Evolutionary conservation across 2,113 vertebrate genomes (phyloP).

Genomic region (Thryonomys swinderianus): DNA sequence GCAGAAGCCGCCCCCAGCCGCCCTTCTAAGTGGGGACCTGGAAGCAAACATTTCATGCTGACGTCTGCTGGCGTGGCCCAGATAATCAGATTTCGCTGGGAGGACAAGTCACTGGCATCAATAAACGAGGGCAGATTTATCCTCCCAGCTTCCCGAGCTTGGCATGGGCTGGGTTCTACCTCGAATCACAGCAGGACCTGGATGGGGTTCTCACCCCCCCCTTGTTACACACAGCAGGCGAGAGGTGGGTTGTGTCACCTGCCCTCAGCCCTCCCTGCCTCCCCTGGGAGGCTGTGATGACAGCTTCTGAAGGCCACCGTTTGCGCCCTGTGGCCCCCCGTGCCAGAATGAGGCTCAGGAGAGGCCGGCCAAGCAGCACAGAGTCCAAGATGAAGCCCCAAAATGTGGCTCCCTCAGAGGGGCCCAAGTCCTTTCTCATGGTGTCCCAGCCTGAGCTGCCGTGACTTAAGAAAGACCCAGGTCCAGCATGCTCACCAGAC

Average conservation of each 20-base stretch:
- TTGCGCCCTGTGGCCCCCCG: not conserved
- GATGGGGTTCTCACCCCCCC: not conserved
- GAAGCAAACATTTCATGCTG: constrained; percentile 80
- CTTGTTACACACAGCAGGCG: not conserved
- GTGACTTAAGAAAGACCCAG: not conserved
- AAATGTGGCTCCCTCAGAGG: accelerated
- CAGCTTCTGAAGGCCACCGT: not conserved
- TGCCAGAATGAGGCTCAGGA: not conserved
- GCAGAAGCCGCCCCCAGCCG: constrained; percentile 57
- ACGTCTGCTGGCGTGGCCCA: constrained; percentile 68
- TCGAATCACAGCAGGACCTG: constrained; percentile 3
- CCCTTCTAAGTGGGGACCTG: constrained; percentile 41
- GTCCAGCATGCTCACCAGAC: not conserved
- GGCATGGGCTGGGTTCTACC: not conserved
- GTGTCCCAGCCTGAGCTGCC: not conserved
- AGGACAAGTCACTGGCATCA: constrained; percentile 63
- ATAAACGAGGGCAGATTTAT: constrained; percentile 77
- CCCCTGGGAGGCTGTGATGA: accelerated
- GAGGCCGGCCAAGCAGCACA: not conserved
- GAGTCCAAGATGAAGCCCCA: not conserved
- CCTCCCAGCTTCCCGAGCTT: not conserved
- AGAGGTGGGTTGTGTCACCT: not conserved
- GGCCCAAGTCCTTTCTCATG: not conserved
- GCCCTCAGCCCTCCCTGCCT: not conserved
- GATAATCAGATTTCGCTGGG: constrained; percentile 79